Evolutionary conservation across 2,888 invertebrate genomes (phyloP).

Genomic region (Acanthosepion esculentum): DNA sequence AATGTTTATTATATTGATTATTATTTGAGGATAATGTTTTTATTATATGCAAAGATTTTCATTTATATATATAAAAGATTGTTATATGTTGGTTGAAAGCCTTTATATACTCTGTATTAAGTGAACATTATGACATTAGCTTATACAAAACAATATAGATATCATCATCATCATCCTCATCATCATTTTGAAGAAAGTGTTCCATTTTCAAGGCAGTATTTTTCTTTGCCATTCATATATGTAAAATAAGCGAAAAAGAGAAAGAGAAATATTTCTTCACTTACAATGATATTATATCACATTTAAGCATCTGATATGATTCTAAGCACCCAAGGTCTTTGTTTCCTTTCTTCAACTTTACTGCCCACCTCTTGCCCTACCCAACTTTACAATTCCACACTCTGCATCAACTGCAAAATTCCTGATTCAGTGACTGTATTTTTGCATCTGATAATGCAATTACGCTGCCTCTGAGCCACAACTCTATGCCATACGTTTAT

Average conservation of each 20-base stretch:
- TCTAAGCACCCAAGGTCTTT: not conserved
- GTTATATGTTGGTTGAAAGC: too few relatives aligned
- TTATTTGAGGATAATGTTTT: too few relatives aligned
- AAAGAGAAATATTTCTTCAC: not conserved
- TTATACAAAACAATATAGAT: too few relatives aligned
- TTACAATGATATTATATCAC: not conserved
- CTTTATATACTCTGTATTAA: too few relatives aligned
- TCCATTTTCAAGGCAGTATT: too few relatives aligned
- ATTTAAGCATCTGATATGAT: not conserved
- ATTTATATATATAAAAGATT: too few relatives aligned
- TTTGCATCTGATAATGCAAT: not conserved
- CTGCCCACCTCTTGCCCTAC: not conserved
- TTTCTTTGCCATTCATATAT: not conserved
- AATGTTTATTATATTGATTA: too few relatives aligned
- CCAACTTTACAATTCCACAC: not conserved
- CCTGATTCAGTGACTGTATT: slow-evolving; percentile 17
- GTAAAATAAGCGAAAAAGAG: not conserved
- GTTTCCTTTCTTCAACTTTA: not conserved
- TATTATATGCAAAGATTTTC: too few relatives aligned
- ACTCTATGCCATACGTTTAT: not conserved
- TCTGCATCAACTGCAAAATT: not conserved
- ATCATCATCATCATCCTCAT: too few relatives aligned
- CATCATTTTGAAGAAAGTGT: too few relatives aligned
- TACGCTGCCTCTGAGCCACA: slow-evolving; percentile 5
- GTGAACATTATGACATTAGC: too few relatives aligned